Evolutionary conservation across 1,140 invertebrate genomes (phyloP).

Genomic region (Magallana angulata): DNA sequence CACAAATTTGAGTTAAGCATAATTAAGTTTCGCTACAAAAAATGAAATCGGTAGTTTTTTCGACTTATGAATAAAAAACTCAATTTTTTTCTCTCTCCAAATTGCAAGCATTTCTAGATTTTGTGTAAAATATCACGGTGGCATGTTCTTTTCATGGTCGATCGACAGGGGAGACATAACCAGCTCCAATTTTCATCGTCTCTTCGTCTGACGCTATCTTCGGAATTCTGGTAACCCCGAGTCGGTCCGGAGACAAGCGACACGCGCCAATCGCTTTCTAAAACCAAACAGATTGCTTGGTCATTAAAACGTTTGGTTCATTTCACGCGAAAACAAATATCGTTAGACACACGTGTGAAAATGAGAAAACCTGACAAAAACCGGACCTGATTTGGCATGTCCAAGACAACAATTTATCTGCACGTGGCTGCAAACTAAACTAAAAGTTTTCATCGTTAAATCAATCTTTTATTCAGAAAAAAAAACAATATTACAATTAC

Average conservation of each 20-base stretch:
- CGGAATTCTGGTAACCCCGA: conserved; percentile 1
- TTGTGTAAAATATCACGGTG: no score
- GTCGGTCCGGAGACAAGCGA: neutral
- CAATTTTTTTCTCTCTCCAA: no score
- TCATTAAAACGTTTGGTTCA: conserved; percentile 36
- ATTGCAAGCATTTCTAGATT: no score
- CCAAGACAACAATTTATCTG: neutral
- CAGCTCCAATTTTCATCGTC: neutral
- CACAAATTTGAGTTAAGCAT: no score
- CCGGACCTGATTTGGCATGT: conserved; percentile 10
- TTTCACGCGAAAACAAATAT: conserved; percentile 32
- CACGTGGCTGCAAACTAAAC: neutral
- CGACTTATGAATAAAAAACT: no score
- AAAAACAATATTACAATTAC: no score
- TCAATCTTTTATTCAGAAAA: no score
- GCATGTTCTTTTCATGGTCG: conserved; percentile 1
- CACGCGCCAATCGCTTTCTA: conserved; percentile 17
- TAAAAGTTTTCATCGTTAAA: no score
- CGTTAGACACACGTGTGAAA: conserved; percentile 23
- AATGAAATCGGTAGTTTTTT: no score
- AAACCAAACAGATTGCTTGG: conserved; percentile 37
- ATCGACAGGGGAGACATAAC: neutral
- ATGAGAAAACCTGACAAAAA: conserved; percentile 31
- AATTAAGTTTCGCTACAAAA: no score
- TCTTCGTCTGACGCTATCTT: neutral